Conservation (phyloP, 2,888 invertebrate species). For the Lycia hirtaria region DNA sequence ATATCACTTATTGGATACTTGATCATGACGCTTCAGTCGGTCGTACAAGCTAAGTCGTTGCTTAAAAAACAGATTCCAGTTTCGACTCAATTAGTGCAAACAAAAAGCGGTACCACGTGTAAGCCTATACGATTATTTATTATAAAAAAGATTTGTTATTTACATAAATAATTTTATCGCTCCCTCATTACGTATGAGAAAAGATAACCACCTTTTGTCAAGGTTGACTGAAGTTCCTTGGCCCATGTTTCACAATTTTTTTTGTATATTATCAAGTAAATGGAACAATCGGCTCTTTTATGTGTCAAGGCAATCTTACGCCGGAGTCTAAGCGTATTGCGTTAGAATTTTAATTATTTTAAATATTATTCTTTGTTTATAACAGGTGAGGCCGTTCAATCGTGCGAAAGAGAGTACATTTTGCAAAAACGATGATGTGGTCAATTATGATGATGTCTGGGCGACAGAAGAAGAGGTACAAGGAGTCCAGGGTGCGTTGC, state of each 20-base stretch:
- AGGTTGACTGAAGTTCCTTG: slow-evolving; percentile 67
- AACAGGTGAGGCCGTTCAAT: slow-evolving; percentile 56
- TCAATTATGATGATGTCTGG: slow-evolving; percentile 23
- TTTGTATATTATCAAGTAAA: slow-evolving; percentile 53
- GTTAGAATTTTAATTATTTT: slow-evolving; percentile 32
- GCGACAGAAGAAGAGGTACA: slow-evolving; percentile 9
- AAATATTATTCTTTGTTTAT: slow-evolving; percentile 36
- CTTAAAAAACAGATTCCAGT: no score
- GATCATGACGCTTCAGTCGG: no score
- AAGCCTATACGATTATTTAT: no score
- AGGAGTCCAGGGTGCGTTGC: slow-evolving; percentile 30
- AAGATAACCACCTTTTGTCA: slow-evolving; percentile 67
- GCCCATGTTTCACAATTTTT: slow-evolving; percentile 69
- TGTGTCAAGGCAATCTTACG: slow-evolving; percentile 41
- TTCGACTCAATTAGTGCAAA: no score
- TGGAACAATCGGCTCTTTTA: slow-evolving; percentile 46
- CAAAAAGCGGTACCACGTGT: no score
- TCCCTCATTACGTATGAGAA: slow-evolving; percentile 40
- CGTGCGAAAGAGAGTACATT: slow-evolving; percentile 42
- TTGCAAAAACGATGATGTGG: slow-evolving; percentile 50
- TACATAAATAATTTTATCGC: slow-evolving; percentile 23
- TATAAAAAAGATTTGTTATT: slow-evolving; percentile 5
- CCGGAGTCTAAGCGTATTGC: slow-evolving; percentile 20
- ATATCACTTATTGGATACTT: no score
- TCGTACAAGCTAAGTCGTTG: no score